phyloP scores from a whole-genome alignment of 35 echinoderm and acorn worm genomes.

The Lytechinus pictus region DNA sequence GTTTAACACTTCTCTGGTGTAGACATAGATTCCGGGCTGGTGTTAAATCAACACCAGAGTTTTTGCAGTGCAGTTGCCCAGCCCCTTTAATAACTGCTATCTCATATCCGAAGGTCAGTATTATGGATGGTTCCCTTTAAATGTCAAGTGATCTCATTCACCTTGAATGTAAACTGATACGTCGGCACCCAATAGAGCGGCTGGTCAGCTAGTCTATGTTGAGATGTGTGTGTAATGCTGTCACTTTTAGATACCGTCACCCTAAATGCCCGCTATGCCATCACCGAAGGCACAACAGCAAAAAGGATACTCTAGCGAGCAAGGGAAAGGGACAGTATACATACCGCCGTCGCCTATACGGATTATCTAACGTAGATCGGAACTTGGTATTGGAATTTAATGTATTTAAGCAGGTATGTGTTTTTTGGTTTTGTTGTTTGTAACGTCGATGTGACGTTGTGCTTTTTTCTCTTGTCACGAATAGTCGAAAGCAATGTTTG shows the following conservation, averaged over 20 bases:
- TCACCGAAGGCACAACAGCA: background rate
- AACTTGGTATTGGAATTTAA: background rate
- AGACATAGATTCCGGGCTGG: too few relatives aligned
- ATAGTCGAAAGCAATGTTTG: background rate
- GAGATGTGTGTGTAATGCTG: background rate
- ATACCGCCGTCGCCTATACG: background rate
- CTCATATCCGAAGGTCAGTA: background rate
- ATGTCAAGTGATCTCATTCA: background rate
- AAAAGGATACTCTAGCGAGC: background rate
- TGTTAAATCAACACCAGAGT: too few relatives aligned
- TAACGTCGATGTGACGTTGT: background rate
- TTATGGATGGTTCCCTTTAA: background rate
- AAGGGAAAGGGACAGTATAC: background rate
- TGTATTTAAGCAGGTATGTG: background rate
- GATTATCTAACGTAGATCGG: background rate
- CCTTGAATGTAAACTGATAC: background rate
- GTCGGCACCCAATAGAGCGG: background rate
- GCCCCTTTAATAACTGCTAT: background rate
- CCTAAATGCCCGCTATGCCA: background rate
- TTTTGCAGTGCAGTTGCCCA: too few relatives aligned
- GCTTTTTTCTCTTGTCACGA: background rate
- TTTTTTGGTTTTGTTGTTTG: background rate
- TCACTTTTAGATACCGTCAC: background rate
- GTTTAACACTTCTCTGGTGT: too few relatives aligned
- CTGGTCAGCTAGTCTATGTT: background rate